Percentiles rank a stretch among this genome's conserved stretches.
Conservation (phyloP, 2,797 vertebrate genomes). For the Dicrostonyx torquatus region DNA sequence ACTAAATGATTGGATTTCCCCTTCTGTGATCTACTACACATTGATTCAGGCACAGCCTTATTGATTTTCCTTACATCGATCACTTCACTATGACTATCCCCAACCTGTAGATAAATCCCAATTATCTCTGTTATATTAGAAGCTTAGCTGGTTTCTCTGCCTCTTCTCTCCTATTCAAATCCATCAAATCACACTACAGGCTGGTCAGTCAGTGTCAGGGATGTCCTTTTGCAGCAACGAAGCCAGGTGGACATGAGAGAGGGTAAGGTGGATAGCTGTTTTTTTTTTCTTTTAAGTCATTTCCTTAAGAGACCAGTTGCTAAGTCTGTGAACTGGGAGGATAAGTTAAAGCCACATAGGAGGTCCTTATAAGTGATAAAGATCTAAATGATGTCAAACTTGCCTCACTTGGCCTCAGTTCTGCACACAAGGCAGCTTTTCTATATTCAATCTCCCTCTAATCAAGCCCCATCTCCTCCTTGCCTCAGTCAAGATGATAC, state of each 20-base stretch:
- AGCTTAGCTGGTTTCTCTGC: neutral
- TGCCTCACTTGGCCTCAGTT: neutral
- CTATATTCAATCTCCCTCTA: neutral
- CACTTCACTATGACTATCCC: neutral
- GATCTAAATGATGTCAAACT: neutral
- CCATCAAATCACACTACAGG: neutral
- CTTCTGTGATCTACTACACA: neutral
- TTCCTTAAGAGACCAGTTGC: neutral
- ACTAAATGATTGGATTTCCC: constrained; percentile 36
- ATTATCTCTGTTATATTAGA: neutral
- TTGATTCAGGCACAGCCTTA: constrained; percentile 10
- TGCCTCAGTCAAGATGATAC: neutral
- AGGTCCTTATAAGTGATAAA: neutral
- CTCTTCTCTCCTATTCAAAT: constrained; percentile 35
- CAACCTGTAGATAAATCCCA: constrained; percentile 37
- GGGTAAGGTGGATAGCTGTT: neutral
- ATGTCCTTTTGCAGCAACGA: neutral
- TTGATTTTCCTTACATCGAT: neutral
- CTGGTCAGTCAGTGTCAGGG: neutral
- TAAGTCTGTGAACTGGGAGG: neutral
- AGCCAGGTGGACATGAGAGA: neutral
- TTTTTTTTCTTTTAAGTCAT: neutral
- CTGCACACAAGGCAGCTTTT: neutral
- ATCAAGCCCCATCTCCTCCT: neutral
- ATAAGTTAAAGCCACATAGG: neutral